Conservation (phyloP, 2,113 vertebrate genomes). For the Protobothrops flavoviridis region DNA sequence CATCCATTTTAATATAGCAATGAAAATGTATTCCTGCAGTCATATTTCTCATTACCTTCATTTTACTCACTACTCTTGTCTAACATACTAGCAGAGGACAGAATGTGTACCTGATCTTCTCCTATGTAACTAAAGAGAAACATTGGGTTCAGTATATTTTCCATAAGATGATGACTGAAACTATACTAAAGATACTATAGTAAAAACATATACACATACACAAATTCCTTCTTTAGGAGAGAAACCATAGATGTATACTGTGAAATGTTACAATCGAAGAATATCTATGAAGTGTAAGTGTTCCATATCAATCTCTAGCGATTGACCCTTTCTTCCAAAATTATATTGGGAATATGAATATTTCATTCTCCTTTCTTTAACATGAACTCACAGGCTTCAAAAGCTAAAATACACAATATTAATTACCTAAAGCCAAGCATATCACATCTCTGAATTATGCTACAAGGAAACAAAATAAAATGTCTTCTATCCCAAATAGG, state of each 20-base stretch:
- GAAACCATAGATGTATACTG: neutral
- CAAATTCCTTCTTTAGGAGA: neutral
- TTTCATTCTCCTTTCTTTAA: neutral
- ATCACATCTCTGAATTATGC: constrained; percentile 48
- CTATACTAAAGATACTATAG: neutral
- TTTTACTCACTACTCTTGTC: neutral
- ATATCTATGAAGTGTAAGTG: neutral
- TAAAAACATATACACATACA: neutral
- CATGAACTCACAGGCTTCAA: neutral
- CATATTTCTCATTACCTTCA: neutral
- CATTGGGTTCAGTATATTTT: neutral
- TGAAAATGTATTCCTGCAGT: neutral
- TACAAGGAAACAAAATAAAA: constrained; percentile 51
- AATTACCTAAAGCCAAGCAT: neutral
- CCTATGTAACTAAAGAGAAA: neutral
- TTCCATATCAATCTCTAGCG: neutral
- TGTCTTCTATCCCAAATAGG: constrained; percentile 55
- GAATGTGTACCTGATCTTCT: neutral
- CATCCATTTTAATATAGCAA: neutral
- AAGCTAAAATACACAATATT: neutral
- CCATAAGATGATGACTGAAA: neutral
- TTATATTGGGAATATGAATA: neutral
- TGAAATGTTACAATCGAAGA: neutral
- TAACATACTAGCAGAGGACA: constrained; percentile 14
- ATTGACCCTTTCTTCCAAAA: neutral